Conservation (phyloP, 2,797 vertebrate species). For the Chloroceryle inda region DNA sequence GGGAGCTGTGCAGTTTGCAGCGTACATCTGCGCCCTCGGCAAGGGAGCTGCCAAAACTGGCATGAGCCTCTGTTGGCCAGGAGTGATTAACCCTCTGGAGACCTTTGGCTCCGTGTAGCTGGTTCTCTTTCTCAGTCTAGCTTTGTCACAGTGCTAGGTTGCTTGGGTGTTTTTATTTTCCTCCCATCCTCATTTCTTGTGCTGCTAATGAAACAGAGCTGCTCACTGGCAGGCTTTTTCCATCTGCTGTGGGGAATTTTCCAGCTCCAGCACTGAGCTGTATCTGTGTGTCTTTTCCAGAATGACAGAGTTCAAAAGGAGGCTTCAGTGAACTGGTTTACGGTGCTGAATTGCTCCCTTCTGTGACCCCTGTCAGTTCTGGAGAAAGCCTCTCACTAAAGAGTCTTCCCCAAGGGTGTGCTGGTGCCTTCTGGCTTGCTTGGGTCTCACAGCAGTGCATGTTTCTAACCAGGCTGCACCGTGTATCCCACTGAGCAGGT, state of each 20-base stretch:
- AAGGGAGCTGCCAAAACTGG: background rate
- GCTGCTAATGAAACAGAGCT: background rate
- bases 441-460: rapidly evolving
- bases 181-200: background rate
- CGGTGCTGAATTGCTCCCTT: background rate
- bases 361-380: rapidly evolving
- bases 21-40: background rate
- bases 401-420: rapidly evolving
- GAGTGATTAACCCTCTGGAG: background rate
- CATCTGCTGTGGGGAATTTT: background rate
- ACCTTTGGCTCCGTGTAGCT: background rate
- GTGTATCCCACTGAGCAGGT: constrained; percentile 79
- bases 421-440: background rate
- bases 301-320: background rate
- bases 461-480: constrained; percentile 7
- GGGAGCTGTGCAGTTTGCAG: background rate
- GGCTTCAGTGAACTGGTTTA: background rate
- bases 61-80: rapidly evolving
- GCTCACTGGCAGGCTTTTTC: background rate
- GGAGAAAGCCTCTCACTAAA: background rate
- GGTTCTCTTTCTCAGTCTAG: background rate
- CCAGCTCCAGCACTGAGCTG: background rate
- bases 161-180: background rate
- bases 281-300: background rate
- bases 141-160: background rate